Conservation (phyloP, 2,888 invertebrate genomes). For the Autographa pulchrina region DNA sequence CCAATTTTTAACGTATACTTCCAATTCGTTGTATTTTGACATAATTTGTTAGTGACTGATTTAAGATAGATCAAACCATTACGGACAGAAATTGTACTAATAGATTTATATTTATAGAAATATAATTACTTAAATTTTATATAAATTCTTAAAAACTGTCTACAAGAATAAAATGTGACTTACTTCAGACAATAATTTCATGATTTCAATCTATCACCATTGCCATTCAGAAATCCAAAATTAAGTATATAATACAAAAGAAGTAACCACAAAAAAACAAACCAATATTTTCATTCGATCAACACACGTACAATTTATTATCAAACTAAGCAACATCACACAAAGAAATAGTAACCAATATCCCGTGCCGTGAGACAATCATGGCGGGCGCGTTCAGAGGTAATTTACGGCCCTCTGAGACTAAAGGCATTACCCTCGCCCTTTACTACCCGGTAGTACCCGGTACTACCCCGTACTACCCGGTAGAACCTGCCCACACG, state of each 20-base stretch:
- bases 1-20: not conserved
- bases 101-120: no score
- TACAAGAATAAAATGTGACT: no score
- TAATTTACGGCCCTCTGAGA: conserved; percentile 69
- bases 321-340: conserved; percentile 49
- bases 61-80: no score
- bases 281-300: conserved; percentile 7
- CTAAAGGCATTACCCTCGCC: conserved; percentile 59
- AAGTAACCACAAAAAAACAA: not conserved
- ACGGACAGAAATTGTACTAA: no score
- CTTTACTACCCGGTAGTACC: conserved; percentile 55
- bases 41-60: no score
- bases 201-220: no score
- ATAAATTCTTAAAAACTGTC: no score
- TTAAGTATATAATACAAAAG: not conserved
- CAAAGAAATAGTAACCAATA: conserved; percentile 56
- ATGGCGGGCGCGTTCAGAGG: conserved; percentile 65
- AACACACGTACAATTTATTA: conserved; percentile 39
- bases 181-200: no score
- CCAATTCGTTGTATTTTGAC: no score
- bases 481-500: conserved; percentile 50
- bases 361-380: conserved; percentile 62
- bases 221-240: not conserved
- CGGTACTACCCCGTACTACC: conserved; percentile 55
- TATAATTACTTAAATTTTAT: no score